phyloP scores from a whole-genome alignment of 1,140 invertebrate species.

The Trichonephila inaurata region DNA sequence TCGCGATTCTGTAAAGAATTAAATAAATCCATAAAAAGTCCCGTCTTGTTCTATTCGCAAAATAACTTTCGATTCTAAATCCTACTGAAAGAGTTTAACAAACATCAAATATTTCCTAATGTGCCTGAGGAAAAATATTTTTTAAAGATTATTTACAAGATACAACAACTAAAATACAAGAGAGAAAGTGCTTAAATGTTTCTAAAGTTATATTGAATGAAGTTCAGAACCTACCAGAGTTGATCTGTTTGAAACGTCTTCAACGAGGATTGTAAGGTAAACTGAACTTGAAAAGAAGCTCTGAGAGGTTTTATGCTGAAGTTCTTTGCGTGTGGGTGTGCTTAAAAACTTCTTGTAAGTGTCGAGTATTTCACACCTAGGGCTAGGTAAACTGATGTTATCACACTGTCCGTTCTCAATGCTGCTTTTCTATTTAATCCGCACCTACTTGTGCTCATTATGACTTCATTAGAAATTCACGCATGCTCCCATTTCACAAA shows the following conservation, averaged over 20 bases:
- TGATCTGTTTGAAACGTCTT: not conserved
- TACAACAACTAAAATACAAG: not conserved
- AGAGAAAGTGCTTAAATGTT: not conserved
- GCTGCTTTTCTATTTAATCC: conserved; percentile 32
- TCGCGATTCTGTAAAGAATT: too few relatives aligned
- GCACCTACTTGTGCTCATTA: conserved; percentile 30
- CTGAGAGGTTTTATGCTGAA: conserved; percentile 27
- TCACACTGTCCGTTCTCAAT: not conserved
- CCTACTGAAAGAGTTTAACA: not conserved
- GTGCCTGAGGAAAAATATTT: not conserved
- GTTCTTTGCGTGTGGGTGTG: not conserved
- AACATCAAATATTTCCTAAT: not conserved
- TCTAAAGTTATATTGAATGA: not conserved
- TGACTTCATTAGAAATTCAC: conserved; percentile 42
- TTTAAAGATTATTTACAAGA: not conserved
- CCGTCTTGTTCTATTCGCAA: too few relatives aligned
- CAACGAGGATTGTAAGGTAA: not conserved
- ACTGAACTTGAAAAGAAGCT: conserved; percentile 29
- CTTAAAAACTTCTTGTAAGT: conserved; percentile 19
- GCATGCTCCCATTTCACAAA: conserved; percentile 24
- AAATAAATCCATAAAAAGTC: too few relatives aligned
- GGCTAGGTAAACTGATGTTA: conserved; percentile 25
- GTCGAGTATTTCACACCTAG: not conserved
- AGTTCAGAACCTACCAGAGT: not conserved
- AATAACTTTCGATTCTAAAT: not conserved